Base-by-base conservation (phyloP, 2,888 invertebrate species). In the Ochropleura plecta region DNA sequence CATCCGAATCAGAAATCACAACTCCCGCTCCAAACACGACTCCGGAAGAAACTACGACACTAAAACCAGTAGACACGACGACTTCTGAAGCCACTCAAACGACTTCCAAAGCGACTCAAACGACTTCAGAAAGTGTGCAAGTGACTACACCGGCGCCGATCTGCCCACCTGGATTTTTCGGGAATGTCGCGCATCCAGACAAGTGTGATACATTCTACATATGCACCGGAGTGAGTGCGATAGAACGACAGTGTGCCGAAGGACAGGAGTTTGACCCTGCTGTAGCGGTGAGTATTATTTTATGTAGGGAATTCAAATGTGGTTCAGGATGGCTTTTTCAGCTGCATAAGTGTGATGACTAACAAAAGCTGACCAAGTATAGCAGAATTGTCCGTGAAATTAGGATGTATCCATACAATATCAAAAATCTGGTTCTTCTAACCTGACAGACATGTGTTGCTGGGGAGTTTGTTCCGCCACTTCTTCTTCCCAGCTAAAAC, bases 161-260 rank as follows among this genome's bases (percentile, higher is more conserved):
- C 8, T 91, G 90, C 63, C 81, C 87, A 7, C 70, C 86, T 3
- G 90, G 86, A 6, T 75, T 79, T 1, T 84, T 88, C 6, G 91
- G 90, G 16, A 86, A 88, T 55, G 63, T 90, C 0, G 75, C 92
- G 0, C 85, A 91, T 48, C 91, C 91, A 0, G 70, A 81, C 0
- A 70, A 77, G 6, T 92, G 92, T 71, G 72, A 88, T 40, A 78
- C 73, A 1, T 92, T 87, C 73, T 91, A 87, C 62, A 67, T 60
- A 10, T 60, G 60, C 10, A 60, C 42, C 0, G 60, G 60, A 18
- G 18, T 1, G 0, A 9, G 5, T 5, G 42, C 18, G 42, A n/a
- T 60, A 10, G 42, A n/a, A 42, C 60, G 3, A 60, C 42, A 40
- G 10, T 60, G 60, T 60, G 18, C 60, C 10, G 60, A 42, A 12